Percentiles rank a stretch among this genome's conserved stretches.
These are phyloP conservation scores for Peromyscus polionotus DNA, from an alignment of 2,113 vertebrate genomes.

Conservation along the genomic window DNA sequence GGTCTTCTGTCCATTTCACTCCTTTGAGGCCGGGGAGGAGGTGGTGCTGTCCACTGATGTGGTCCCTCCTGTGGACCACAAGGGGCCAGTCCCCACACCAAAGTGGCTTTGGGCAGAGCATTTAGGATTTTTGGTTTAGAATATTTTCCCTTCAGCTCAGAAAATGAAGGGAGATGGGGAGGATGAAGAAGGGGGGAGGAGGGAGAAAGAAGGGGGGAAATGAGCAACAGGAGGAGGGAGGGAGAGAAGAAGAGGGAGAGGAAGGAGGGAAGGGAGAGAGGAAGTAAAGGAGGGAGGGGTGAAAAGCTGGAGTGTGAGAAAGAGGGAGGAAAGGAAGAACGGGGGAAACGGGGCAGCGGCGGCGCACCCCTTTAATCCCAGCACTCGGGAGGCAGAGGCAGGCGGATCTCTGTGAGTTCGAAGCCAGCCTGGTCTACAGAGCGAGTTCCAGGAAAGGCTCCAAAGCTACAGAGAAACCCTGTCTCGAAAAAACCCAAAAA, in stretches of 20 bases:
- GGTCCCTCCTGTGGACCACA: neutral
- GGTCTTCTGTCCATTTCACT: neutral
- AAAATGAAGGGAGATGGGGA: fast-evolving
- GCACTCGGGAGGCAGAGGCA: no score
- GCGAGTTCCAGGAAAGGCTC: no score
- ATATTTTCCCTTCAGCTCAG: conserved; percentile 36
- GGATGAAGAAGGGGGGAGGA: no score
- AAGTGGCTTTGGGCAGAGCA: conserved; percentile 78
- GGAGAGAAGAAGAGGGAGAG: neutral
- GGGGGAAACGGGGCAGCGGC: neutral
- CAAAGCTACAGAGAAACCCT: no score
- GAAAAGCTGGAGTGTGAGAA: neutral
- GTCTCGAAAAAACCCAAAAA: no score
- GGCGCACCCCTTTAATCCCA: no score
- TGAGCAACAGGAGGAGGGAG: neutral
- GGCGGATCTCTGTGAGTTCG: no score
- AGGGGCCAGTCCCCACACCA: conserved; percentile 33
- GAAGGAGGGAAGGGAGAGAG: fast-evolving
- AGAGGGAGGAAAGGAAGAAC: no score
- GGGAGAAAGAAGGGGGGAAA: neutral
- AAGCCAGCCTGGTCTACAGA: no score
- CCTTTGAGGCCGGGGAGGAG: neutral
- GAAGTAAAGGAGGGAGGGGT: neutral
- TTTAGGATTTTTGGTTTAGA: conserved; percentile 85
- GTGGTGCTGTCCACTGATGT: fast-evolving